phyloP scores from a whole-genome alignment of 2,888 invertebrate genomes.

The Trisateles emortualis region DNA sequence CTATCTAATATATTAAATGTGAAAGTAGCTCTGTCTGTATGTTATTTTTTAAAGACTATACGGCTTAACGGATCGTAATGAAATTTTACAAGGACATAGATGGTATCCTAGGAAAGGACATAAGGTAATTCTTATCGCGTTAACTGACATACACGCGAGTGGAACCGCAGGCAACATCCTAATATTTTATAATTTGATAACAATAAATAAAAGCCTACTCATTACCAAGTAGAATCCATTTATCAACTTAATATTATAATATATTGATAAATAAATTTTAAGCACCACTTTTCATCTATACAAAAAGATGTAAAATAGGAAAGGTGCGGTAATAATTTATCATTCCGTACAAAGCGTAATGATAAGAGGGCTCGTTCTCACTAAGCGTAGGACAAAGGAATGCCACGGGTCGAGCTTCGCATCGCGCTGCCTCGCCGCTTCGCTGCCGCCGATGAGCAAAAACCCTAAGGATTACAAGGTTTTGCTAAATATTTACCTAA shows the following conservation, averaged over 20 bases:
- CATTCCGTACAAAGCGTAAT: conserved; percentile 68
- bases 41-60: too few species aligned
- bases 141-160: too few species aligned
- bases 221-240: too few species aligned
- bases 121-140: too few species aligned
- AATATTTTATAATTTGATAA: too few species aligned
- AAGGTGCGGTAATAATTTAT: conserved; percentile 67
- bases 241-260: neutral
- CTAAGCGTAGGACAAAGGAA: conserved; percentile 69
- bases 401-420: conserved; percentile 39
- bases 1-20: too few species aligned
- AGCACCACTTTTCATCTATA: conserved; percentile 1
- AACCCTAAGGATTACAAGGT: conserved; percentile 74
- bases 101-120: too few species aligned
- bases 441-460: conserved; percentile 57
- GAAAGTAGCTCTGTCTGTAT: too few species aligned
- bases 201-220: too few species aligned
- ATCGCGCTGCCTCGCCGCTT: conserved; percentile 25
- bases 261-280: neutral
- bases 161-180: too few species aligned
- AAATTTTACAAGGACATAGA: too few species aligned
- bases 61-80: too few species aligned
- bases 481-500: conserved; percentile 77
- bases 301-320: conserved; percentile 20
- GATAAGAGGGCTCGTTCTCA: conserved; percentile 67